Conservation (phyloP, 2,797 vertebrate species). For the Lemur catta region DNA sequence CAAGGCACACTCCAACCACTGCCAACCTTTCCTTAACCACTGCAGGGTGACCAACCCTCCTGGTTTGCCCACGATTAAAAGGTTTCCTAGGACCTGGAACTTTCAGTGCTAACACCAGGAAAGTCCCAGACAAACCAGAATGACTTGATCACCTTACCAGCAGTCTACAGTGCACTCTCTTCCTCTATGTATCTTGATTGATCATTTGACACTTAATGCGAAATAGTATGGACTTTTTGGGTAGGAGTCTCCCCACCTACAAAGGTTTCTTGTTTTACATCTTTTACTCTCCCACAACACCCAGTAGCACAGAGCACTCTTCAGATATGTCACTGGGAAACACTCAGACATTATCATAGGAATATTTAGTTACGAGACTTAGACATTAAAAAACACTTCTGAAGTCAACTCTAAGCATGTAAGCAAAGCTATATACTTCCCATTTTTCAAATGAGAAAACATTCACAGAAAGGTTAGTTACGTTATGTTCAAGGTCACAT, state of each 20-base stretch:
- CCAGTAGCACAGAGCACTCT: background rate
- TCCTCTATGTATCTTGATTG: background rate
- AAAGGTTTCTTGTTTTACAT: background rate
- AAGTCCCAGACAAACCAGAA: background rate
- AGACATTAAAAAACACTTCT: background rate
- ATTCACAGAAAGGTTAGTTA: background rate
- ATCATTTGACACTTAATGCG: background rate
- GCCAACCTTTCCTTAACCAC: background rate
- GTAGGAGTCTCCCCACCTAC: background rate
- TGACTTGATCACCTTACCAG: background rate
- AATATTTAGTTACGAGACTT: background rate
- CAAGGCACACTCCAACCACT: background rate
- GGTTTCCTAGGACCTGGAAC: background rate
- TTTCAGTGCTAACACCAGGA: background rate
- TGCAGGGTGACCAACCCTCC: background rate
- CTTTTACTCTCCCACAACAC: background rate
- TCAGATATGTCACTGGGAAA: background rate
- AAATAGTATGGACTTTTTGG: background rate
- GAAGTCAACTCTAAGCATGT: background rate
- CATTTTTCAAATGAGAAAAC: background rate
- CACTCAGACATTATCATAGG: background rate
- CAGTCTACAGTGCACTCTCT: background rate
- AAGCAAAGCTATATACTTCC: background rate
- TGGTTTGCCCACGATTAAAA: background rate
- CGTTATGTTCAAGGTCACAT: background rate